Base-by-base conservation (phyloP, 2,113 vertebrate genomes). In the Tenebrosternarchus preto region DNA sequence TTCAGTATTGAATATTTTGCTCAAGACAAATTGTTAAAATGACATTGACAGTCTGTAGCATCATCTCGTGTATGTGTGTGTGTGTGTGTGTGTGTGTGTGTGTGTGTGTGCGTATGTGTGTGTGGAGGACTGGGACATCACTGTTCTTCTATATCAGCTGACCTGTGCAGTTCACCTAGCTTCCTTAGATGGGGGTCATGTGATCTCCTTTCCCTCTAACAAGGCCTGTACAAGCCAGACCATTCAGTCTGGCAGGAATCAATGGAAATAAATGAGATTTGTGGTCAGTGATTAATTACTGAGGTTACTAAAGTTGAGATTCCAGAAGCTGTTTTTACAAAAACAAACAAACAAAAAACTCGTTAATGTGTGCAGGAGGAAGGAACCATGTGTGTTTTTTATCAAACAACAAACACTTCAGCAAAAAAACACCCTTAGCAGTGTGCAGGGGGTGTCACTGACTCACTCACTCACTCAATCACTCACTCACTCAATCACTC, bases 181-280 rank as follows among this genome's bases (percentile, higher is more conserved):
- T 76, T 63, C 67, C 46, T 71, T 53, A 67, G 39, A 27, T 73
- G 59, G n/a, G 36, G 57, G 64, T 67, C 57, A 69, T 24, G 59
- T 67, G 72, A 64, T 66, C 57, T 76, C 61, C 27, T 81, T 78
- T 67, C 67, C n/a, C 19, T 79, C 39, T 68, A 36, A 73, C 50
- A 67, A 80, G 31, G 12, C 33, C 15, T 22, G 22, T 19, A 8
- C 73, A 33, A 60, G 55, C 63, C 75, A 61, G 59, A 33, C 53
- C 64, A 77, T 31, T 27, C 22, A 75, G 66, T 64, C 60, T 77
- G 69, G 19, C 25, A 61, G 39, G 63, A 78, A 33, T 60, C 77
- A 59, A 68, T 76, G 56, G 19, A 72, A 24, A 80, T 19, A 76
- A 78, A 73, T 39, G 75, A 70, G 16, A 76, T 55, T 53, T 64